Evolutionary conservation across 2,888 invertebrate genomes (phyloP).

Genomic region (Lepidocyrtoides sp.): DNA sequence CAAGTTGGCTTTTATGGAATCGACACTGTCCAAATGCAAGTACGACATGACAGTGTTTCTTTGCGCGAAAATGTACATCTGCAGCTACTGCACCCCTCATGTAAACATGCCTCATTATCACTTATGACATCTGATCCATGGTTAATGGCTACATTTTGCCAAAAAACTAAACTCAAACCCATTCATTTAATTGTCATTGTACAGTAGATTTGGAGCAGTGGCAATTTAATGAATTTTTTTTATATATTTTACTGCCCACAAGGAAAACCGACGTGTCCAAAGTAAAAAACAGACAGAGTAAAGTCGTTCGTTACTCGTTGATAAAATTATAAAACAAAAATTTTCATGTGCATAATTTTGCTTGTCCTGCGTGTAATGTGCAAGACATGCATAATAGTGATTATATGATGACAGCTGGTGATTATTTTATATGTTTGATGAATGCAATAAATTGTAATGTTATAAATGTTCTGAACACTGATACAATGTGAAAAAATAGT

Average conservation of each 20-base stretch:
- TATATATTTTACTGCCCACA: slow-evolving; percentile 34
- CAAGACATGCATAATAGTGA: background rate
- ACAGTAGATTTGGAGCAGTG: background rate
- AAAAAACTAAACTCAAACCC: slow-evolving; percentile 15
- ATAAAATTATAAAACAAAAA: background rate
- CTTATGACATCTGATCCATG: slow-evolving; percentile 51
- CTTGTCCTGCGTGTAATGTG: background rate
- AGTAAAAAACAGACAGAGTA: background rate
- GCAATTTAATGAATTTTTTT: background rate
- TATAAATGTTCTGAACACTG: background rate
- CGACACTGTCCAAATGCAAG: background rate
- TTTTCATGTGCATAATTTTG: slow-evolving; percentile 6
- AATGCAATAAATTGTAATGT: slow-evolving; percentile 14
- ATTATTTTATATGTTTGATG: slow-evolving; percentile 60
- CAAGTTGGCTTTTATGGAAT: background rate
- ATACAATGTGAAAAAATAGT: background rate
- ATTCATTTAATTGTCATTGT: background rate
- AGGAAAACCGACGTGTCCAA: slow-evolving; percentile 48
- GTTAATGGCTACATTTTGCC: slow-evolving; percentile 24
- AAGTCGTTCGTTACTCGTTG: too few relatives aligned
- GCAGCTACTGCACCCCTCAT: slow-evolving; percentile 10
- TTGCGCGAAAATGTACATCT: slow-evolving; percentile 36
- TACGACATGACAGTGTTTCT: background rate
- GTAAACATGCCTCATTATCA: slow-evolving; percentile 58
- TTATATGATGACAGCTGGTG: slow-evolving; percentile 46